These are phyloP conservation scores for Temnothorax unifasciatus DNA, from an alignment of 2,888 invertebrate genomes.

Conservation along the genomic window DNA sequence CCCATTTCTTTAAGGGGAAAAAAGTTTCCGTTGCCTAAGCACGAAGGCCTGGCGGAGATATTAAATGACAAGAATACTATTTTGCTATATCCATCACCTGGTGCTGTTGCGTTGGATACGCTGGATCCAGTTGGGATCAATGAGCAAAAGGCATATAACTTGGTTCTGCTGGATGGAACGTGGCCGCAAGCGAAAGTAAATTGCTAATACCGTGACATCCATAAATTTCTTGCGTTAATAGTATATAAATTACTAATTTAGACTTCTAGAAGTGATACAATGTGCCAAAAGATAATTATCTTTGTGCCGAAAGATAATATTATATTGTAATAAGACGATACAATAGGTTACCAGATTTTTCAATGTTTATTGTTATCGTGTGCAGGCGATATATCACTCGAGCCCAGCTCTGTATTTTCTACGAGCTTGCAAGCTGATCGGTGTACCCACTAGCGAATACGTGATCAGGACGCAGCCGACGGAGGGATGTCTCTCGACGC, in stretches of 20 bases:
- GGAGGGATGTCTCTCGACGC: slow-evolving; percentile 95
- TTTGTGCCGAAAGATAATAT: background rate
- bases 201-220: background rate
- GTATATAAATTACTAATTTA: background rate
- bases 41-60: slow-evolving; percentile 89
- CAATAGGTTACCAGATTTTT: background rate
- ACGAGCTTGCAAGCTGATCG: slow-evolving; percentile 93
- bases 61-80: slow-evolving; percentile 90
- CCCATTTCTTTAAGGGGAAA: slow-evolving; percentile 92
- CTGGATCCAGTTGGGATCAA: slow-evolving; percentile 85
- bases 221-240: background rate
- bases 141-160: slow-evolving; percentile 89
- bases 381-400: slow-evolving; percentile 93
- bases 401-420: slow-evolving; percentile 92
- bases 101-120: slow-evolving; percentile 90
- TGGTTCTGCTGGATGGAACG: slow-evolving; percentile 96
- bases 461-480: slow-evolving; percentile 97
- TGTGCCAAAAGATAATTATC: background rate
- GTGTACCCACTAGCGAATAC: slow-evolving; percentile 92
- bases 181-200: slow-evolving; percentile 96
- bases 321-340: too few species aligned
- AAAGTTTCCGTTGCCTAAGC: slow-evolving; percentile 91
- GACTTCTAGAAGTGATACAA: background rate
- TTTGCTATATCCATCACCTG: slow-evolving; percentile 93
- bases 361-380: background rate